Percentiles rank a stretch among this genome's conserved stretches.
phyloP scores from a whole-genome alignment of 53 echinoderm and acorn worm species.

The Patiria pectinifera region DNA sequence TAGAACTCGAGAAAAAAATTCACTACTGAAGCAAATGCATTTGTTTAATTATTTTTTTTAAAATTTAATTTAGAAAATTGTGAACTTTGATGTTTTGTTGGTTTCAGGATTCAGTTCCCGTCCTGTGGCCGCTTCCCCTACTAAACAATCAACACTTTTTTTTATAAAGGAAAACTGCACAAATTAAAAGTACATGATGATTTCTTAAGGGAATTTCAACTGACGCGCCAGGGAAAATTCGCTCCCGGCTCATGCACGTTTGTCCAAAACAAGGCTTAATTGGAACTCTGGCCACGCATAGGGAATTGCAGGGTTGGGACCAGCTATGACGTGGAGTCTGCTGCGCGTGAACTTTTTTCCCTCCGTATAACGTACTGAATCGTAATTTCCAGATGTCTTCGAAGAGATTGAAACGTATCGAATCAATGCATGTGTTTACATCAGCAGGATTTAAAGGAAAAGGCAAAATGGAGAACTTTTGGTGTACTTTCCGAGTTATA shows the following conservation, averaged over 20 bases:
- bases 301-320: neutral
- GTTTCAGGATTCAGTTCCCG: too few species aligned
- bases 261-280: slow-evolving; percentile 45
- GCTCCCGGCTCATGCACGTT: slow-evolving; percentile 23
- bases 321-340: neutral
- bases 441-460: neutral
- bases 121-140: neutral
- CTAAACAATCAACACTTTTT: neutral
- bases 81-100: neutral
- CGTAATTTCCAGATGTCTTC: neutral
- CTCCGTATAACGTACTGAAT: neutral
- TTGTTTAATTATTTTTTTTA: neutral
- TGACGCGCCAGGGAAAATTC: slow-evolving; percentile 13
- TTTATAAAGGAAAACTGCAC: slow-evolving; percentile 12
- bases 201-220: slow-evolving; percentile 49
- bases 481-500: too few species aligned
- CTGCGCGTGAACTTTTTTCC: neutral
- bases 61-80: neutral
- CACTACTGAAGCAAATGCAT: neutral
- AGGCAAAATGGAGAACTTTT: too few species aligned
- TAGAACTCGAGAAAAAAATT: neutral
- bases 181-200: slow-evolving; percentile 37
- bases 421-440: neutral
- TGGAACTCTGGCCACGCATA: neutral
- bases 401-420: neutral